Percentiles rank a stretch among this genome's conserved stretches.
phyloP scores from a whole-genome alignment of 2,797 vertebrate genomes.

The Sylvia borin region DNA sequence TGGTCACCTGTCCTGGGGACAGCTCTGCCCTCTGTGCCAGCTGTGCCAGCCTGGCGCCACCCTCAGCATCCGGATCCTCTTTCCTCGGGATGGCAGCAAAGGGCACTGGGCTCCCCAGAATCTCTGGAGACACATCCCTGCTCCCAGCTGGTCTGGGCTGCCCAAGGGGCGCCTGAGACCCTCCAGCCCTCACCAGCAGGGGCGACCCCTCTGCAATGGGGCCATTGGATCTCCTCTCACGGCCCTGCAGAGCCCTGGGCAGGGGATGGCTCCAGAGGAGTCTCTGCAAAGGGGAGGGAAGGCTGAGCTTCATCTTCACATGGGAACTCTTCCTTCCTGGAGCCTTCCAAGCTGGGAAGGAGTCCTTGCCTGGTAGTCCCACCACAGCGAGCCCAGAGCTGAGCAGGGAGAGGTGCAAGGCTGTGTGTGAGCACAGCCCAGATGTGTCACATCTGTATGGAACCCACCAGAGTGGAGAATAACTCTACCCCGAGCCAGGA shows the following conservation, averaged over 20 bases:
- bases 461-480: neutral
- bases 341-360: neutral
- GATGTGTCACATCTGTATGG: neutral
- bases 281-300: neutral
- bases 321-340: neutral
- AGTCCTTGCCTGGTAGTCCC: neutral
- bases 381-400: neutral
- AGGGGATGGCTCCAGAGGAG: neutral
- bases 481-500: neutral
- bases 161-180: neutral
- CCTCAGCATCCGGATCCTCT: neutral
- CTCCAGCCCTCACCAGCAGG: neutral
- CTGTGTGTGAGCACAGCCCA: neutral
- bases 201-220: fast-evolving
- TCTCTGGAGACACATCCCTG: neutral
- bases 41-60: neutral
- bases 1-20: neutral
- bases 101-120: neutral
- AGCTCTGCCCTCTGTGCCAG: neutral
- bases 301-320: fast-evolving
- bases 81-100: neutral
- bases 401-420: neutral
- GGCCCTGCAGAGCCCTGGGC: neutral
- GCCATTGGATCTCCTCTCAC: fast-evolving
- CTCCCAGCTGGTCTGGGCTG: neutral